These are phyloP conservation scores for Agrochola circellaris DNA, from an alignment of 2,888 invertebrate species.

Conservation along the genomic window DNA sequence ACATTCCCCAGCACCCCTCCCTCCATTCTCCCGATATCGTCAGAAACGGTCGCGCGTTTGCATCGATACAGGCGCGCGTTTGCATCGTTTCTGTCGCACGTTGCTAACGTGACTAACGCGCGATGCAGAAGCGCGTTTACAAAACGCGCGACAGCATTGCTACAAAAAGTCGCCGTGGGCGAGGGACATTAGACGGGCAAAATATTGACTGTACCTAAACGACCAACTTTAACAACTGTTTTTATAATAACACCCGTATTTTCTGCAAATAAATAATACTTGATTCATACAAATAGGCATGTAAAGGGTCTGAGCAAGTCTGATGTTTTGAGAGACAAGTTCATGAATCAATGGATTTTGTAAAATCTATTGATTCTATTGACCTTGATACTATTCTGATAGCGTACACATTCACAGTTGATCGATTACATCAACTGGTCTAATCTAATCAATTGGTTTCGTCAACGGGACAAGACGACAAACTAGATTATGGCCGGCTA, in stretches of 20 bases:
- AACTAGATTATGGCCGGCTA: slow-evolving; percentile 44
- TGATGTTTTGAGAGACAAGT: slow-evolving; percentile 23
- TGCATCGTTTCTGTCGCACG: too few relatives aligned
- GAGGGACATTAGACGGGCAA: too few relatives aligned
- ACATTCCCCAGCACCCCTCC: too few relatives aligned
- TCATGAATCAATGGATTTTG: slow-evolving; percentile 45
- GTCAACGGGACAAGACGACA: slow-evolving; percentile 32
- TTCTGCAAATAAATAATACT: background rate
- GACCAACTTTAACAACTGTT: too few relatives aligned
- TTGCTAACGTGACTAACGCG: too few relatives aligned
- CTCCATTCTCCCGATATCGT: too few relatives aligned
- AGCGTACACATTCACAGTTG: slow-evolving; percentile 38
- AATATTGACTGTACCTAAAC: too few relatives aligned
- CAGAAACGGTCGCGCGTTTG: too few relatives aligned
- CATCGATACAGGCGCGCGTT: too few relatives aligned
- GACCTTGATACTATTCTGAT: slow-evolving; percentile 40
- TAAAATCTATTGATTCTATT: slow-evolving; percentile 30
- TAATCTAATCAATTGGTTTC: slow-evolving; percentile 55
- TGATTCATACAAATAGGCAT: slow-evolving; percentile 5
- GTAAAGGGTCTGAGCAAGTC: slow-evolving; percentile 12
- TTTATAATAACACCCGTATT: background rate
- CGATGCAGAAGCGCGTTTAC: too few relatives aligned
- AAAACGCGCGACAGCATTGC: too few relatives aligned
- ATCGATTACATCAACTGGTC: slow-evolving; percentile 53
- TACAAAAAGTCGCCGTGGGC: too few relatives aligned